These are phyloP conservation scores for Urocitellus parryii DNA, from an alignment of 2,113 vertebrate species.

Conservation along the genomic window DNA sequence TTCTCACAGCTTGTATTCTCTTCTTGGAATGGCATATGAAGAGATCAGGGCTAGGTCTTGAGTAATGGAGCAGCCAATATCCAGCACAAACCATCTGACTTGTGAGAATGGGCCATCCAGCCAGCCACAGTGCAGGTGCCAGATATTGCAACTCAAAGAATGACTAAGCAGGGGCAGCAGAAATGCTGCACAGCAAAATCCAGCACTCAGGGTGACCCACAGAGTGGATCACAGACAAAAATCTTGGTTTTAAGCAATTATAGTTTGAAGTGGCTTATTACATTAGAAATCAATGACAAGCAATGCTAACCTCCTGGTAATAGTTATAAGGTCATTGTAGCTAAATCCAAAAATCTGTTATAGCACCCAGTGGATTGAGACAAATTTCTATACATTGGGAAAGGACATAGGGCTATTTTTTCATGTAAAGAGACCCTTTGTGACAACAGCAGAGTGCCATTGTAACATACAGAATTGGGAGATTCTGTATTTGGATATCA, in stretches of 20 bases:
- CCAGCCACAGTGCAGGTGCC: fast-evolving
- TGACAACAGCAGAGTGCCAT: background rate
- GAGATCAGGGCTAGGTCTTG: too few species aligned
- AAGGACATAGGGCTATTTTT: background rate
- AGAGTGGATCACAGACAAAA: background rate
- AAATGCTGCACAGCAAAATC: background rate
- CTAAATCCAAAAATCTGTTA: background rate
- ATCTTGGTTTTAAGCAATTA: background rate
- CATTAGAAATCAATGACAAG: background rate
- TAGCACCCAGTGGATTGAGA: background rate
- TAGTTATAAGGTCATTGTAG: background rate
- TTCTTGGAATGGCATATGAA: background rate
- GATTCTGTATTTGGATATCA: background rate
- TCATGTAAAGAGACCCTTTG: background rate
- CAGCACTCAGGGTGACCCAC: background rate
- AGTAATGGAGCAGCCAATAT: background rate
- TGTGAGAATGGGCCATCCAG: fast-evolving
- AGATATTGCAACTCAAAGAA: background rate
- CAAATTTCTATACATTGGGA: background rate
- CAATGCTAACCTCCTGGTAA: background rate
- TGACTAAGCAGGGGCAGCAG: background rate
- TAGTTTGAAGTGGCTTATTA: background rate
- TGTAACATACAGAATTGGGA: background rate
- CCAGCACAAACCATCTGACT: background rate
- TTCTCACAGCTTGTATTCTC: background rate